Base-by-base conservation (phyloP, 2,888 invertebrate species). In the Thereva nobilitata region DNA sequence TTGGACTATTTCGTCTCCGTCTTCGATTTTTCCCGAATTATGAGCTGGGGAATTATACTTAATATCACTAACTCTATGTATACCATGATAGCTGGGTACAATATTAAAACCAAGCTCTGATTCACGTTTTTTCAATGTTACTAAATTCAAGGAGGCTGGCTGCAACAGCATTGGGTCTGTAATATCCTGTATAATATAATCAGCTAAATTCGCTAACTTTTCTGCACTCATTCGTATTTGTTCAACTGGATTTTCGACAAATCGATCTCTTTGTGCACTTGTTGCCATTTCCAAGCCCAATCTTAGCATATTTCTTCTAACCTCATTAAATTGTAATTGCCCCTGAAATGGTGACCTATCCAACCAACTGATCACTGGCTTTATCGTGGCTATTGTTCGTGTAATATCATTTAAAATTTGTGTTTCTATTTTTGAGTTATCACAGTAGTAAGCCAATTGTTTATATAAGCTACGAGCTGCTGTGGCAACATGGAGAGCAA, bases 1-100 rank as follows among this genome's bases (percentile, higher is more conserved):
- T 85, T 95, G 94, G 49, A 97, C 91, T 73, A 98, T 93, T 84
- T 98, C 97, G 82, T 98, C 97, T 0, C 97, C 97, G 74, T 92
- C 91, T 81, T 95, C 95, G 75, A 98, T 90, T 82, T 93, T 93
- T 2, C 92, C 92, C 73, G 93, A 92, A 42, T 91, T 88, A 82
- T 96, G 95, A 47, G 97, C 95, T 2, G 95, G 94, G 57, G 95
- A 94, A 75, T 94, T 91, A 80, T 91, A 90, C 78, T 94, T 93
- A 64, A 97, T 91, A 77, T 92, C 92, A 12, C 92, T 92, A 67
- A 98, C 91, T 77, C 93, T 91, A 77, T 78, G 87, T 71, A 88
- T 85, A 0, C 89, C 88, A 79, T 90, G 91, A 81, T 90, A 92
- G 49, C 91, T 92, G 7, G 95, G 92, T 76, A 91, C 87, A 72